Base-by-base conservation (phyloP, 2,888 invertebrate genomes). In the Fragum sueziense region DNA sequence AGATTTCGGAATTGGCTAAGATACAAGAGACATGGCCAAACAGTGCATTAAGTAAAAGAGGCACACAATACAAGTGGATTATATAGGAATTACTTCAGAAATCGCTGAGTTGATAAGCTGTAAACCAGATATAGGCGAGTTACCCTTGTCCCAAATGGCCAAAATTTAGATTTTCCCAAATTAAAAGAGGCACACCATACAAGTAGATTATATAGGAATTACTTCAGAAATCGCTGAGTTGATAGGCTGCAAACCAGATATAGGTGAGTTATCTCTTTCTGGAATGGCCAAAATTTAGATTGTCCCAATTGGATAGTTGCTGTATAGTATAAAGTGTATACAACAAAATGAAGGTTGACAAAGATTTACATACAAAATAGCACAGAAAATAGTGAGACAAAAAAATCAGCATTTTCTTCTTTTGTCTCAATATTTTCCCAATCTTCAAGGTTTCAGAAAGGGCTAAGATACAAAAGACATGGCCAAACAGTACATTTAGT, bases 221-320 rank as follows among this genome's bases (percentile, higher is more conserved):
- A 93, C 93, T 92, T 93, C 94, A 85, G 92, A 93, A 70, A 76
- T 94, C 62, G 93, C 93, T 4, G 81, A 85, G 52, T 57, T 92
- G 17, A 85, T 90, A 62, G 93, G 93, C n/a, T 93, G 91, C 74
- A 89, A 89, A 54, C 70, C 70, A 2, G 33, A 41, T 27, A 4
- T 57, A 25, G 59, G 71, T 71, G 25, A 37, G 71, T 47, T n/a
- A n/a, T n/a, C n/a, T n/a, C n/a, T n/a, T n/a, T n/a, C n/a, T n/a
- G n/a, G n/a, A n/a, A n/a, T n/a, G n/a, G n/a, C n/a, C n/a, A n/a
- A n/a, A n/a, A n/a, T n/a, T n/a, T n/a, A n/a, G n/a, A n/a, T n/a
- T n/a, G n/a, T n/a, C n/a, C n/a, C n/a, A n/a, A n/a, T n/a, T n/a
- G n/a, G n/a, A n/a, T n/a, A n/a, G n/a, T n/a, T n/a, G n/a, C n/a